Percentiles rank a stretch among this genome's conserved stretches.
phyloP scores from a whole-genome alignment of 2,113 vertebrate genomes.

The Lagopus muta region DNA sequence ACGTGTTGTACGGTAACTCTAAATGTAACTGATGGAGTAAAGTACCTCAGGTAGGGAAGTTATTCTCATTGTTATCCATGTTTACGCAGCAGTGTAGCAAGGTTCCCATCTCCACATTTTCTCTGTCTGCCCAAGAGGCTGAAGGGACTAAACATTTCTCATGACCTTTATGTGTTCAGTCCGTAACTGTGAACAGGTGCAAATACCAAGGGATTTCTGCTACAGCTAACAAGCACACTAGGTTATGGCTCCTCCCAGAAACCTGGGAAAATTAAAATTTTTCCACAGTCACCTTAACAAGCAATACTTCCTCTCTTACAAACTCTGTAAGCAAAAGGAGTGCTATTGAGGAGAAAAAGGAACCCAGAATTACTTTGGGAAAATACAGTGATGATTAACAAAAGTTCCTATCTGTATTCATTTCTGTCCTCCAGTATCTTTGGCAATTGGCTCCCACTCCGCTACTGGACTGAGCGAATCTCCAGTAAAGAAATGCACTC shows the following conservation, averaged over 20 bases:
- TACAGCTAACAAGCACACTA: background rate
- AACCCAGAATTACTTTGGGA: background rate
- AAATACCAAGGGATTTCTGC: background rate
- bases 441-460: background rate
- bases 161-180: background rate
- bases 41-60: background rate
- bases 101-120: background rate
- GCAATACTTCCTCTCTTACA: background rate
- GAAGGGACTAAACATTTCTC: background rate
- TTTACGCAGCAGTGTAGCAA: background rate
- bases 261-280: constrained; percentile 15
- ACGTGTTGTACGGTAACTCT: background rate
- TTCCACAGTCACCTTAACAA: background rate
- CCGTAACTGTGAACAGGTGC: background rate
- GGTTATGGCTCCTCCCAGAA: background rate
- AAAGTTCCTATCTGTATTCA: background rate
- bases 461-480: background rate
- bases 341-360: background rate
- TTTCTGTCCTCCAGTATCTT: background rate
- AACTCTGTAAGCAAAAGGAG: background rate
- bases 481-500: background rate
- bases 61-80: background rate
- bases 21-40: background rate
- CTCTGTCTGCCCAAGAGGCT: background rate
- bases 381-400: background rate